Evolutionary conservation across 2,888 invertebrate genomes (phyloP).

Genomic region (Synergus japonicus): DNA sequence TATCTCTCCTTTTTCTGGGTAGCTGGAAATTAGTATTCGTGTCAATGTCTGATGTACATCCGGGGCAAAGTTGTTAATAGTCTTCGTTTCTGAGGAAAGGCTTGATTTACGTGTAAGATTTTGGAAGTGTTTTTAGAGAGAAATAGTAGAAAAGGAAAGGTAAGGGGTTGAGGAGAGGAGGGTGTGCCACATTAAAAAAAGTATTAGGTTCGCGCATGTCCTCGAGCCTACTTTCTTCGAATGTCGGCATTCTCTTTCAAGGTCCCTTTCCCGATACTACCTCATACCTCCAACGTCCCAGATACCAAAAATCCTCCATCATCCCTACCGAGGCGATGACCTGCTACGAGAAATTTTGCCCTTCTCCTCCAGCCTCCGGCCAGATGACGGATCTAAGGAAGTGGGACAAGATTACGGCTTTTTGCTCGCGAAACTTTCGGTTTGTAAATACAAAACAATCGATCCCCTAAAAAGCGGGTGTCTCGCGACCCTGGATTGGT

Average conservation of each 20-base stretch:
- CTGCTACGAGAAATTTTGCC: constrained; percentile 36
- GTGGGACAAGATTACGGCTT: constrained; percentile 53
- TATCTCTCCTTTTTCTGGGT: constrained; percentile 21
- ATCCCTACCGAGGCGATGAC: constrained; percentile 45
- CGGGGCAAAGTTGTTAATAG: neutral
- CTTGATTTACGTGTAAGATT: constrained; percentile 23
- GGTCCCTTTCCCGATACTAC: constrained; percentile 60
- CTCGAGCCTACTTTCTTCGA: constrained; percentile 74
- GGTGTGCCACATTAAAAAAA: constrained; percentile 34
- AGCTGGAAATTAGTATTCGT: constrained; percentile 30
- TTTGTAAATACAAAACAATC: neutral
- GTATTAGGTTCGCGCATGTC: constrained; percentile 60
- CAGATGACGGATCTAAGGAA: constrained; percentile 47
- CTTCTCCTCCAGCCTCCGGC: constrained; percentile 37
- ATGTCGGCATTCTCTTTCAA: constrained; percentile 72
- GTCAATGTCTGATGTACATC: constrained; percentile 14
- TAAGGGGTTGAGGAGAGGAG: neutral
- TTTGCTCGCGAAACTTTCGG: constrained; percentile 37
- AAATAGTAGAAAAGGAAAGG: constrained; percentile 9
- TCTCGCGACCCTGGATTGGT: neutral
- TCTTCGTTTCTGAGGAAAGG: neutral
- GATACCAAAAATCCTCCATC: constrained; percentile 71
- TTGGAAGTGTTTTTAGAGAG: constrained; percentile 15
- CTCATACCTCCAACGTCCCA: constrained; percentile 64
- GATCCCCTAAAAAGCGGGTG: constrained; percentile 8